Evolutionary conservation across 2,113 vertebrate species (phyloP), one percentile per base, ranked within the genome.

Genomic region (Ciconia stormi): DNA sequence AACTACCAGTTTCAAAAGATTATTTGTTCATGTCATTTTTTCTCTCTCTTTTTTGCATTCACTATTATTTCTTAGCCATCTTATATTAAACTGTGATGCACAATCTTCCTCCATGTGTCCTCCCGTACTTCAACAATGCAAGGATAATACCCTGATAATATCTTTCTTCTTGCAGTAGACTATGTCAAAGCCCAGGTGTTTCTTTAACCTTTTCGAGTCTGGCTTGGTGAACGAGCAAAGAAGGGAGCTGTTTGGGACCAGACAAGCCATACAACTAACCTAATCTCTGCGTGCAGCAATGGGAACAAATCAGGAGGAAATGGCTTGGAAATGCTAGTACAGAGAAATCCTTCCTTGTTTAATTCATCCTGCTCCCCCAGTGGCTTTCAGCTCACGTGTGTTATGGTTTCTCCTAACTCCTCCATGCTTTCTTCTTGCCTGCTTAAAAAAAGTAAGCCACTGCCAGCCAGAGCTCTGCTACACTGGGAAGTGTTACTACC

Each of bases 1-100:
- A 97, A 96, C 90, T 91, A 97, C 93, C 44, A 94, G 55, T 91
- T 95, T 83, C 95, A 88, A 94, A 96, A 95, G 83, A 97, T 36
- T 87, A 91, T 72, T 83, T 16, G 14, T 71, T 91, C 66, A 59
- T 88, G 76, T 56, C 61, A 40, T 91, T 80, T 83, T 78, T 77
- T 89, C 38, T 63, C 12, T 52, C 20, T 63, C 16, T 80, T 70
- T 69, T 94, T 55, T 83, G 14, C n/a, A 50, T 81, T 72, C 40
- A 18, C 47, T 91, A 34, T 58, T 90, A 70, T 91, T 93, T 90
- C 73, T 90, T 56, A 86, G 46, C 23, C 32, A 17, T 46, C 44
- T 65, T 72, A 49, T 14, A 36, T 91, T 83, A 79, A 52, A 55
- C 27, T 67, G 49, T 52, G 49, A 80, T 19, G 38, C 20, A 62